Percentiles rank a stretch among this genome's conserved stretches.
phyloP scores from a whole-genome alignment of 2,113 vertebrate genomes.

The Scytalopus superciliaris region DNA sequence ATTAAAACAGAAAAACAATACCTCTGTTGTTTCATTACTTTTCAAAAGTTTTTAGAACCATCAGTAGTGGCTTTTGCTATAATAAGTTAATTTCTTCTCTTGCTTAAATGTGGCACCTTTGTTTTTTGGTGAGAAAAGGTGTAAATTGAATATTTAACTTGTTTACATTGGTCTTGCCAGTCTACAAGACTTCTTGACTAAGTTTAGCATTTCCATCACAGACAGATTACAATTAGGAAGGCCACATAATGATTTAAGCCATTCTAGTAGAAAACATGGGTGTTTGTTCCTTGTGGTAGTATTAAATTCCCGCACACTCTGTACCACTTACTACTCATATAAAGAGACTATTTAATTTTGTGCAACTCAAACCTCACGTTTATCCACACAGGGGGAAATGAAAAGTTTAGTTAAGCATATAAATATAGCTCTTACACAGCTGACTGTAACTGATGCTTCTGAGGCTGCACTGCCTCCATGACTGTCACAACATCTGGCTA shows the following conservation, averaged over 20 bases:
- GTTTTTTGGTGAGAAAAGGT: background rate
- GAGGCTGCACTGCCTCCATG: background rate
- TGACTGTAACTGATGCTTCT: background rate
- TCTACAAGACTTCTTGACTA: background rate
- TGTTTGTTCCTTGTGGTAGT: background rate
- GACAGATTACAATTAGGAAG: background rate
- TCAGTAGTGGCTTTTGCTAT: background rate
- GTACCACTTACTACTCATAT: background rate
- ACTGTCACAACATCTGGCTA: background rate
- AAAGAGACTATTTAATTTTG: conserved; percentile 39
- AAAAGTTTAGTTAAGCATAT: conserved; percentile 30
- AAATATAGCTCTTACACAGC: conserved; percentile 15
- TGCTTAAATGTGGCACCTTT: background rate
- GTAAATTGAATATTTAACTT: background rate
- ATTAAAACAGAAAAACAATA: background rate
- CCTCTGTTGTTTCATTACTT: background rate
- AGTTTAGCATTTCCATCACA: background rate
- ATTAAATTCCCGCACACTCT: conserved; percentile 26
- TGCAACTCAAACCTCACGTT: conserved; percentile 30
- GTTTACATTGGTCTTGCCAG: background rate
- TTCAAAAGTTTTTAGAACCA: background rate
- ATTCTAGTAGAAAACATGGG: background rate
- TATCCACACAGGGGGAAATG: background rate
- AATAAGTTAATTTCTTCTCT: background rate
- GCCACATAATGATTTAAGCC: background rate